Percentiles rank a stretch among this genome's conserved stretches.
phyloP scores from a whole-genome alignment of 2,113 vertebrate genomes.

The Chlamydotis undulata region DNA sequence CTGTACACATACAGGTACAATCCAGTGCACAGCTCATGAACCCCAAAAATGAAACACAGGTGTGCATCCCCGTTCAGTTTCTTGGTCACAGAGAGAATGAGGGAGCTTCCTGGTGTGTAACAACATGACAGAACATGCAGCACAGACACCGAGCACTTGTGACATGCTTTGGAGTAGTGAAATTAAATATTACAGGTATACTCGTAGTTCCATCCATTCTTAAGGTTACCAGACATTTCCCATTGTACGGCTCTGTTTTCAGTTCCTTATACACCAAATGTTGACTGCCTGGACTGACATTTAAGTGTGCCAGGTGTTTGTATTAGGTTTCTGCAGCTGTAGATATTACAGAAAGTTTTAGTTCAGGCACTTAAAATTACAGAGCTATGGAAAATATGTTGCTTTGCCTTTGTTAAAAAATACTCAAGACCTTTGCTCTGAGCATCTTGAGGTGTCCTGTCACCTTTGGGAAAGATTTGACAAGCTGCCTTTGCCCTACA shows the following conservation, averaged over 20 bases:
- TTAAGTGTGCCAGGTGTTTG: background rate
- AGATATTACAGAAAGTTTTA: background rate
- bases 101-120: background rate
- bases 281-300: background rate
- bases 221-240: background rate
- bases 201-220: background rate
- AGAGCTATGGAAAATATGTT: background rate
- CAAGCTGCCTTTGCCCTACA: background rate
- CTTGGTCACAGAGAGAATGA: background rate
- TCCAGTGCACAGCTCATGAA: background rate
- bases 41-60: background rate
- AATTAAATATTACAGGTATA: background rate
- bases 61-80: background rate
- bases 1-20: background rate
- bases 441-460: background rate
- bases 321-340: background rate
- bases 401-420: background rate
- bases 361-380: background rate
- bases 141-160: background rate
- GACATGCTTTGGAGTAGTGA: background rate
- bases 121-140: constrained; percentile 5
- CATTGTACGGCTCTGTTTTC: background rate
- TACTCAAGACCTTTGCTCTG: background rate
- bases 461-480: background rate
- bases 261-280: background rate